Evolutionary conservation across 2,888 invertebrate species (phyloP), one percentile per base, ranked within the genome.

Genomic region (Temnothorax unifasciatus): DNA sequence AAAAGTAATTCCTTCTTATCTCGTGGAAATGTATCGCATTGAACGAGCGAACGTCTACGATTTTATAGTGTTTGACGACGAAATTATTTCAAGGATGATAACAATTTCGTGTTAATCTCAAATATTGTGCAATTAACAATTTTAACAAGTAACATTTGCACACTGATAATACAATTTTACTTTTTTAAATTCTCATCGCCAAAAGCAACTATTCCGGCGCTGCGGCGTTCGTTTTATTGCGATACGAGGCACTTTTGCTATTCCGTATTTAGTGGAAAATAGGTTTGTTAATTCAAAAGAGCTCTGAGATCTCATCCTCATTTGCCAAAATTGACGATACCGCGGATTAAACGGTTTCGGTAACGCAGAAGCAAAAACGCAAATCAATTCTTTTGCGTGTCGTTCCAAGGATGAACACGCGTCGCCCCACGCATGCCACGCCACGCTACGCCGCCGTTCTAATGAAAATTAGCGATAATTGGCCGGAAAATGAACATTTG

Each of bases 381-480:
- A 85, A 90, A 88, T 88, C 86, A 90, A 63, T 73, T 81, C 73
- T 83, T 90, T 88, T 47, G 71, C 75, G 18, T 50, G 52, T 2
- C 66, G 50, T 21, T 52, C n/a, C 61, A 34, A 63, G 66, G 82
- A 74, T 52, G 83, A 77, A 59, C 52, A 34, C 63, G 34, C 25
- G 52, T 15, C n/a, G 6, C 66, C 21, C 52, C 38, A 41, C 41
- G 75, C 69, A 54, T 76, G 44, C 41, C 57, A 1, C 47, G 71
- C 18, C 44, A 44, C 34, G 74, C 59, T 63, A 47, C 76, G 25
- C 61, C 50, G 73, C 44, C 83, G 85, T 86, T 87, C 85, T 85
- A 86, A 85, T 86, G 90, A 89, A 91, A 90, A 91, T 91, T 88
- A 88, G 87, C 83, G 85, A 91, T 91, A 91, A 90, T 90, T 90